A percentile compares a stretch with the other conserved stretches of the same genome.
Evolutionary conservation across 2,888 invertebrate species (phyloP).

Genomic region (Eilema depressum): DNA sequence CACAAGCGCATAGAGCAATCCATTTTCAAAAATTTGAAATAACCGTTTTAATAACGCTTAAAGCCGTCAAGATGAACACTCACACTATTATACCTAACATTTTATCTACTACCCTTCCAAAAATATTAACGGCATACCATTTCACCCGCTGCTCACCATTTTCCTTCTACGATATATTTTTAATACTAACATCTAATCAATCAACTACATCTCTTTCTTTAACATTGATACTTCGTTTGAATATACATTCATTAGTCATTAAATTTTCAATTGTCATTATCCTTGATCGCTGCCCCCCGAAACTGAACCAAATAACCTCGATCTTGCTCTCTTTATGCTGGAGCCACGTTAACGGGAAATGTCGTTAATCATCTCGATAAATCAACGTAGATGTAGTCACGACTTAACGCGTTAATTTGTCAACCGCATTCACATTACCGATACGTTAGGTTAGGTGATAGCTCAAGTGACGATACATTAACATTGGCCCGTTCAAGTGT

Average conservation of each 20-base stretch:
- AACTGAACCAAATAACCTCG: constrained; percentile 31
- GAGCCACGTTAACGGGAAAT: too few relatives aligned
- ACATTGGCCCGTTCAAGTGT: too few relatives aligned
- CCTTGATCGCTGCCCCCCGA: neutral
- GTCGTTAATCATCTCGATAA: too few relatives aligned
- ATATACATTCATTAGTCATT: neutral
- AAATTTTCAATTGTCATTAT: neutral
- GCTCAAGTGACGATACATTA: too few relatives aligned
- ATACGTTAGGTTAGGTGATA: too few relatives aligned
- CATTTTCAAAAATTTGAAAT: constrained; percentile 21
- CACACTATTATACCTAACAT: constrained; percentile 13
- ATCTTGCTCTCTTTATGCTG: constrained; percentile 31
- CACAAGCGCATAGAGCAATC: constrained; percentile 6
- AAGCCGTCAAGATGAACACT: constrained; percentile 25
- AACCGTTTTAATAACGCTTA: constrained; percentile 25
- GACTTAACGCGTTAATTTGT: too few relatives aligned
- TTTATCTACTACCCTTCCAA: constrained; percentile 19
- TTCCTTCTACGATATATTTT: constrained; percentile 18
- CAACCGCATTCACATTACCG: too few relatives aligned
- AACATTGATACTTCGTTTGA: neutral
- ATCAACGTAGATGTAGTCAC: too few relatives aligned
- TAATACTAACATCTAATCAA: constrained; percentile 11
- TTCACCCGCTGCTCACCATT: neutral
- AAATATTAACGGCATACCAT: constrained; percentile 16
- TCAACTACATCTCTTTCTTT: constrained; percentile 5